These are phyloP conservation scores for Phoebastria nigripes DNA, from an alignment of 2,797 vertebrate genomes.

Conservation along the genomic window DNA sequence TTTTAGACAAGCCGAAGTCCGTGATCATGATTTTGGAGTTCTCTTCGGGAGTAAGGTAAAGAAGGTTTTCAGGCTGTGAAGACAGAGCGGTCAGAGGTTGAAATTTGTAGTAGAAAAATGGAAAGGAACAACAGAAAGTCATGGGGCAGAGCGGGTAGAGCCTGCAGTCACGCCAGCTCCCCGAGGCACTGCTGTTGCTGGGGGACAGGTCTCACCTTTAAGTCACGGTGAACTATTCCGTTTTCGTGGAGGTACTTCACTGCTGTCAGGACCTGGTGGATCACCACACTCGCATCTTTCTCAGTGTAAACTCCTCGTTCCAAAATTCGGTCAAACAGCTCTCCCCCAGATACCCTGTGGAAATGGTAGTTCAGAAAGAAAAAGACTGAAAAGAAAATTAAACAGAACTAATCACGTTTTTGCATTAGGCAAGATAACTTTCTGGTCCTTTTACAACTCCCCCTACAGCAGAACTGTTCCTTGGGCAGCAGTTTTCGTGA, in stretches of 20 bases:
- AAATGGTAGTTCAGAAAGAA: background rate
- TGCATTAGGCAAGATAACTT: fast-evolving
- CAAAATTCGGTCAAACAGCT: conserved; percentile 92
- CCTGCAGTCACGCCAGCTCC: background rate
- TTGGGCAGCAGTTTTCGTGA: background rate
- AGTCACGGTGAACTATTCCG: conserved; percentile 89
- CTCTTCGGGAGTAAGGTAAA: conserved; percentile 88
- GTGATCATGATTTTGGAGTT: conserved; percentile 97
- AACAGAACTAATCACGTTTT: fast-evolving
- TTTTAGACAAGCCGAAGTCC: conserved; percentile 94
- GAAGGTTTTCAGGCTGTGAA: conserved; percentile 90
- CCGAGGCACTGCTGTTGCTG: background rate
- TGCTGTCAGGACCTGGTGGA: conserved; percentile 89
- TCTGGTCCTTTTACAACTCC: background rate
- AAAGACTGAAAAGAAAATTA: fast-evolving
- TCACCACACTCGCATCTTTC: conserved; percentile 89
- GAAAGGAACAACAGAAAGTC: background rate
- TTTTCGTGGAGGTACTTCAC: conserved; percentile 92
- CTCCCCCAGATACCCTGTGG: conserved; percentile 89
- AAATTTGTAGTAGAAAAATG: background rate
- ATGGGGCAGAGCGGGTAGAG: fast-evolving
- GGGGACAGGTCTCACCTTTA: conserved; percentile 79
- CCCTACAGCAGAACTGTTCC: background rate
- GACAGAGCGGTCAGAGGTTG: background rate
- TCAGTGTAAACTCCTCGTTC: conserved; percentile 91